Conservation (phyloP, 2,888 invertebrate species). For the Cryptocephalus primarius region DNA sequence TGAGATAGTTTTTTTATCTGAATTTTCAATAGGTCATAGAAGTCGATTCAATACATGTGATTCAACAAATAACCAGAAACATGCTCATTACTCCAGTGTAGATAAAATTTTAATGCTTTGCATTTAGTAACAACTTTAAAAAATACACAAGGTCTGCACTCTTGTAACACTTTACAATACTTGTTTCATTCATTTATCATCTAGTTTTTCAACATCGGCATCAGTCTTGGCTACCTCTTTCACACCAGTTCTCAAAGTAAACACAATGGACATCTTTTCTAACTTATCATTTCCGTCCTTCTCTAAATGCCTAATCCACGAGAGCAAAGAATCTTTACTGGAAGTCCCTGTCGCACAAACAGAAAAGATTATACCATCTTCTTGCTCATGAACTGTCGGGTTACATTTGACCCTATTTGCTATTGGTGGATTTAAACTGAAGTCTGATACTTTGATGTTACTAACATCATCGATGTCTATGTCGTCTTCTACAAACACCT, state of each 20-base stretch:
- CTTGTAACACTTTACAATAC: no score
- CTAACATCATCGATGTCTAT: conserved; percentile 64
- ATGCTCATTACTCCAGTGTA: no score
- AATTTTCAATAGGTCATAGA: no score
- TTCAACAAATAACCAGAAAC: no score
- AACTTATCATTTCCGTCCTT: conserved; percentile 62
- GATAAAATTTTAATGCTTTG: no score
- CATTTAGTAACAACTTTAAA: no score
- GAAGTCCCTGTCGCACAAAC: conserved; percentile 88
- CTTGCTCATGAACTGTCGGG: conserved; percentile 80
- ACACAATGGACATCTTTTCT: conserved; percentile 69
- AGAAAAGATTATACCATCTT: conserved; percentile 79
- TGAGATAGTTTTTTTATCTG: no score
- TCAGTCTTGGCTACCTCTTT: conserved; percentile 28
- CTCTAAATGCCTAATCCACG: conserved; percentile 79
- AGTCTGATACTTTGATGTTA: conserved; percentile 48
- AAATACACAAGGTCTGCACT: no score
- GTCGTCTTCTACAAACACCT: conserved; percentile 36
- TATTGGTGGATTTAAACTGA: conserved; percentile 37
- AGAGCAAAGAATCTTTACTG: conserved; percentile 81
- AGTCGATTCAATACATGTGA: no score
- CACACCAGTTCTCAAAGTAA: conserved; percentile 60
- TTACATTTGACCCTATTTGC: conserved; percentile 31
- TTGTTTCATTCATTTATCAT: not conserved
- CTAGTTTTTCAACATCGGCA: conserved; percentile 1